Evolutionary conservation across 2,888 invertebrate species (phyloP).

Genomic region (Platycheirus albimanus): DNA sequence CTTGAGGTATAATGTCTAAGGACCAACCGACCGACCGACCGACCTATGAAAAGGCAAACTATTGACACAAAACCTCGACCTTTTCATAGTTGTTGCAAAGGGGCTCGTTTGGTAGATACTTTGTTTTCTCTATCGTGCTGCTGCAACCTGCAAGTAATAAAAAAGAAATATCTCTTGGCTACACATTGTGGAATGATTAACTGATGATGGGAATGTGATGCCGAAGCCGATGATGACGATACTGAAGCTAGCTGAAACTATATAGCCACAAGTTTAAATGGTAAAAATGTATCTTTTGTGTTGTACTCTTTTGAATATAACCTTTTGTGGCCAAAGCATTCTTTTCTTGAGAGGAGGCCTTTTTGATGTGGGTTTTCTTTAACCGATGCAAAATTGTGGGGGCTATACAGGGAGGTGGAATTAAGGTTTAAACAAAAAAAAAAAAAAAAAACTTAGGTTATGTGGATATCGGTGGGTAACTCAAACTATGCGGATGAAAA

Average conservation of each 20-base stretch:
- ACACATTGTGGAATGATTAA: slow-evolving; percentile 64
- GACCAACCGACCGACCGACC: slow-evolving; percentile 32
- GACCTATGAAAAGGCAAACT: slow-evolving; percentile 59
- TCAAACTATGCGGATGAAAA: background rate
- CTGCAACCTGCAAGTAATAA: too few species aligned
- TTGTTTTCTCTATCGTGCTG: slow-evolving; percentile 25
- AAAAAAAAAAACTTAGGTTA: background rate
- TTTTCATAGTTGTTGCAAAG: slow-evolving; percentile 37
- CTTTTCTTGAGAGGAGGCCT: slow-evolving; percentile 16
- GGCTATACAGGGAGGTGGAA: background rate
- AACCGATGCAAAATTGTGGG: slow-evolving; percentile 35
- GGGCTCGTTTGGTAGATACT: slow-evolving; percentile 43
- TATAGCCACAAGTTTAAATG: slow-evolving; percentile 22
- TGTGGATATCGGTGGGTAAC: background rate
- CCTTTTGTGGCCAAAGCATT: slow-evolving; percentile 49
- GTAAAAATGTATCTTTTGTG: slow-evolving; percentile 59
- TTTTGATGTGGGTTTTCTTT: slow-evolving; percentile 23
- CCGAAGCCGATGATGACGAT: slow-evolving; percentile 36
- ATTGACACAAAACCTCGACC: slow-evolving; percentile 72
- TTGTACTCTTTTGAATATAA: slow-evolving; percentile 38
- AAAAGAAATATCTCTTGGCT: slow-evolving; percentile 9
- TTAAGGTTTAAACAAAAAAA: background rate
- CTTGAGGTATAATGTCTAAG: slow-evolving; percentile 33
- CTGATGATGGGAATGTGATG: slow-evolving; percentile 48
- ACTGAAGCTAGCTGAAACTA: slow-evolving; percentile 16